Percentiles rank a stretch among this genome's conserved stretches.
Evolutionary conservation across 2,888 invertebrate genomes (phyloP).

Genomic region (Tachina grossa): DNA sequence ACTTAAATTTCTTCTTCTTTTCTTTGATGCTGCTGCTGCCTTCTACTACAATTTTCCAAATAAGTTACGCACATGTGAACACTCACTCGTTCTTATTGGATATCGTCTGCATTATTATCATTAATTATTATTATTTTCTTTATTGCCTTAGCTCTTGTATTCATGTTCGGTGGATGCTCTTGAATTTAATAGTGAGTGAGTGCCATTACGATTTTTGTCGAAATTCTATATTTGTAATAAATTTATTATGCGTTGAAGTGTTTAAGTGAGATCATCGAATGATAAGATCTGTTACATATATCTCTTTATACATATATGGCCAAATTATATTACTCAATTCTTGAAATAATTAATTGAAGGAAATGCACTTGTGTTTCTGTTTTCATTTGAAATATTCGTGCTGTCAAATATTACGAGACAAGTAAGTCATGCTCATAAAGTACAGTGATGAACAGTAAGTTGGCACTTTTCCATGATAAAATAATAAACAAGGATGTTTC

Average conservation of each 20-base stretch:
- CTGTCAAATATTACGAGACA: too few relatives aligned
- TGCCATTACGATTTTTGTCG: not conserved
- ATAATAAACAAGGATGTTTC: too few relatives aligned
- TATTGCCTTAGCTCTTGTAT: not conserved
- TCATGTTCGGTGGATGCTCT: not conserved
- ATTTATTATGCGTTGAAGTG: constrained; percentile 31
- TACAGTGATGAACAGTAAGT: too few relatives aligned
- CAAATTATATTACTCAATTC: too few relatives aligned
- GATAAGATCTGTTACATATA: not conserved
- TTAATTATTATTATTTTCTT: not conserved
- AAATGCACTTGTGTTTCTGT: too few relatives aligned
- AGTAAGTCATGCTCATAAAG: too few relatives aligned
- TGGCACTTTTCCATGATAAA: too few relatives aligned
- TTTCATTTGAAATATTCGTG: too few relatives aligned
- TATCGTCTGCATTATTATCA: constrained; percentile 28
- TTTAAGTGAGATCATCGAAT: constrained; percentile 13
- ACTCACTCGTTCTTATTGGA: constrained; percentile 3
- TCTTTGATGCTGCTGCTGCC: not conserved
- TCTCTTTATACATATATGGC: too few relatives aligned
- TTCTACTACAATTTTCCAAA: constrained; percentile 35
- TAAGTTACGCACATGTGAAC: constrained; percentile 39
- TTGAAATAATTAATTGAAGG: too few relatives aligned
- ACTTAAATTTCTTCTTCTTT: not conserved
- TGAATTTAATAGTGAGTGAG: too few relatives aligned
- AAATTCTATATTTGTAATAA: constrained; percentile 15